Percentiles rank a stretch among this genome's conserved stretches.
These are phyloP conservation scores for Trissolcus japonicus DNA, from an alignment of 2,888 invertebrate genomes.

Conservation along the genomic window DNA sequence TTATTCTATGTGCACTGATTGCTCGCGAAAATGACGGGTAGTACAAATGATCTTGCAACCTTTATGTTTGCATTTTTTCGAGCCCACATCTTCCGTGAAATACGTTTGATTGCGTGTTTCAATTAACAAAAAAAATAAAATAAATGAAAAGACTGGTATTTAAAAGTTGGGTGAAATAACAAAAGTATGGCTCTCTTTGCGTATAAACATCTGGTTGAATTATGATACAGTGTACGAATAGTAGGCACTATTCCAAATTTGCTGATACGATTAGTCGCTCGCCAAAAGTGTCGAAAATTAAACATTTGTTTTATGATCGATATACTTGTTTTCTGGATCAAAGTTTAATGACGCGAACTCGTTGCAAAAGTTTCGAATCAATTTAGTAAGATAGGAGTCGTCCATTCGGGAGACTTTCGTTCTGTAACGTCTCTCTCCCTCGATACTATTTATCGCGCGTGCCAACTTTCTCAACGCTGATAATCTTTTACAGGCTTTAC, in stretches of 20 bases:
- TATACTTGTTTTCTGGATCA: constrained; percentile 3
- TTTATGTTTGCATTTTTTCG: constrained; percentile 24
- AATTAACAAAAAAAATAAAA: neutral
- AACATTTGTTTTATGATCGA: constrained; percentile 20
- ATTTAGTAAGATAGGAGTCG: constrained; percentile 35
- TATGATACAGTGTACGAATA: too few species aligned
- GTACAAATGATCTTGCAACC: constrained; percentile 19
- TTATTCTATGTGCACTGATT: constrained; percentile 17
- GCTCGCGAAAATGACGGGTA: constrained; percentile 29
- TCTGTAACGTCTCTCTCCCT: constrained; percentile 15
- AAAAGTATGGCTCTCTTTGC: neutral
- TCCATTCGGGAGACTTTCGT: constrained; percentile 22
- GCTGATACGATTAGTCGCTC: too few species aligned
- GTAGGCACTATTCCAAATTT: too few species aligned
- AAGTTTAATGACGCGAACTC: constrained; percentile 26
- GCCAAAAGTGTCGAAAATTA: constrained; percentile 10
- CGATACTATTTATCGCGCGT: constrained; percentile 41
- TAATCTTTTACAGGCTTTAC: constrained; percentile 46
- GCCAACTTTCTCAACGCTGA: constrained; percentile 43
- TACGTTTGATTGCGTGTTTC: constrained; percentile 14
- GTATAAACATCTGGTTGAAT: too few species aligned
- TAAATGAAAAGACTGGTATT: constrained; percentile 7
- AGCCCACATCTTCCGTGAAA: constrained; percentile 34
- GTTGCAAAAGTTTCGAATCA: constrained; percentile 33
- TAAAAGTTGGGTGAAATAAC: neutral